phyloP scores from a whole-genome alignment of 2,113 vertebrate species.

The Pseudonaja textilis region DNA sequence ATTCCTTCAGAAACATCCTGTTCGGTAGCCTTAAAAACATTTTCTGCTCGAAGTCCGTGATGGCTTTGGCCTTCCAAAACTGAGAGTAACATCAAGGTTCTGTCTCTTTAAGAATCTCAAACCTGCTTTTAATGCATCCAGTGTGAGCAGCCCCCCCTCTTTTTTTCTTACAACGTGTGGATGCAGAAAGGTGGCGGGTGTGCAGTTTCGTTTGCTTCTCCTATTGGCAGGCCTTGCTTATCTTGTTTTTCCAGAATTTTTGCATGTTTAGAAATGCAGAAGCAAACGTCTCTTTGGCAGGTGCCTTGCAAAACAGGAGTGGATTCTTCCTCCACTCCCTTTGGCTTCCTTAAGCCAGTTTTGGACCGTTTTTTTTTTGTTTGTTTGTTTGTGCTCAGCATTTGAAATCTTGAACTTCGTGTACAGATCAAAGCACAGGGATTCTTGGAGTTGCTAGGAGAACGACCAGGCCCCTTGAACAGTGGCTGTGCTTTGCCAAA shows the following conservation, averaged over 20 bases:
- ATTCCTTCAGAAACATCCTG: background rate
- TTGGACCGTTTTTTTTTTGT: conserved; percentile 19
- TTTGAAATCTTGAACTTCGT: background rate
- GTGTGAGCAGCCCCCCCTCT: no score
- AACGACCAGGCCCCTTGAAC: background rate
- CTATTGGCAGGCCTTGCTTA: background rate
- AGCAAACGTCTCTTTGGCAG: conserved; percentile 6
- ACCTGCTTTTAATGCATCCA: background rate
- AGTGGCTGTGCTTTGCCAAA: background rate
- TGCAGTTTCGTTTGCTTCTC: background rate
- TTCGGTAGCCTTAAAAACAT: background rate
- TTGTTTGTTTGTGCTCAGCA: background rate
- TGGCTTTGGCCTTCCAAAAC: background rate
- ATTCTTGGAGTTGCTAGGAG: background rate
- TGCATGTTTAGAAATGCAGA: conserved; percentile 5
- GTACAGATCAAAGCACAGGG: background rate
- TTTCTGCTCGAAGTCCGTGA: background rate
- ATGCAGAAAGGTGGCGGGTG: background rate
- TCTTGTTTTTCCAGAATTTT: conserved; percentile 16
- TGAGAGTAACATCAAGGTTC: background rate
- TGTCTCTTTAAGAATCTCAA: background rate
- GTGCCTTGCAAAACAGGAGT: conserved; percentile 2
- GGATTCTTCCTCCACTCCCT: conserved; percentile 31
- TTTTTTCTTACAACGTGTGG: background rate
- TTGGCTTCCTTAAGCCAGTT: conserved; percentile 36